Base-by-base conservation (phyloP, 1,140 invertebrate genomes). In the Drosophila arizonae region DNA sequence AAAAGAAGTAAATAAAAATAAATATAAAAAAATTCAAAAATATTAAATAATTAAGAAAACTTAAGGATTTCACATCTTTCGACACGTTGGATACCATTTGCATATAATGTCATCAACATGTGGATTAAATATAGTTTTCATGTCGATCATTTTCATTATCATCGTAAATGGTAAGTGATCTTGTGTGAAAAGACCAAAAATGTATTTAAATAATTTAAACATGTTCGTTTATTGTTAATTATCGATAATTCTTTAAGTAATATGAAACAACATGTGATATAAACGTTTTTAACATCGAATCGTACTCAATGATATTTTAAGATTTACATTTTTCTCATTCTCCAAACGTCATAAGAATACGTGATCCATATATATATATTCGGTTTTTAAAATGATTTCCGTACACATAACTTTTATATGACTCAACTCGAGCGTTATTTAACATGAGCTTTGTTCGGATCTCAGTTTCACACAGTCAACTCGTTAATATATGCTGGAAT, bases 51-150 rank as follows among this genome's bases (percentile, higher is more conserved):
- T 15, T 30, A 4, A 33, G 57, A 41, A 17, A n/a, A 50, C 11
- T 63, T 52, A 11, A 61, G 57, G 54, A 71, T 67, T 76, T 66
- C 50, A 56, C 45, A 50, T 26, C 52, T 30, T 75, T 77, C 51
- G 56, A 71, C 67, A 84, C 77, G 54, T 88, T 88, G 84, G 84
- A 89, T 77, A 39, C 85, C 67, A 77, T 65, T 88, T 62, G 48
- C 72, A 87, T 76, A 90, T 90, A 91, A 91, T 91, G 90, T 91
- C 90, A 85, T 90, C 90, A 91, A 91, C 78, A 91, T 91, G 90
- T 91, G 86, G 81, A 85, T 90, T 91, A 89, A 78, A 88, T 72
- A 88, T 91, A 77, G 85, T 84, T 91, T 90, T 91, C 90, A 82
- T 86, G 77, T 88, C 82, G 86, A 91, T 90, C 73, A 91, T 91